Conservation (phyloP, 2,113 vertebrate species). For the Lamprologus callipterus region DNA sequence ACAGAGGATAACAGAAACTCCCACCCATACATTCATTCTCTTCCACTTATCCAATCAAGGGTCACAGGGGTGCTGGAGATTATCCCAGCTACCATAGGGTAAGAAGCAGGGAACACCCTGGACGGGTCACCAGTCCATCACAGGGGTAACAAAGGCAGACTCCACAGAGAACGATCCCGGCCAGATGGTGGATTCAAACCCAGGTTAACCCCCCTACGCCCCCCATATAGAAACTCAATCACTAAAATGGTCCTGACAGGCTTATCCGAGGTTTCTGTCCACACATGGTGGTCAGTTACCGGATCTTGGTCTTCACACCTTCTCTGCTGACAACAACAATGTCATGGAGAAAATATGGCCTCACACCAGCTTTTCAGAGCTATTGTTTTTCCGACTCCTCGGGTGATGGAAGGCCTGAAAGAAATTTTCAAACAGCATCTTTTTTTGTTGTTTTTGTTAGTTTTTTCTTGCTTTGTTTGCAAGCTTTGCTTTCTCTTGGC, state of each 20-base stretch:
- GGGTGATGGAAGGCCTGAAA: neutral
- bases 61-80: neutral
- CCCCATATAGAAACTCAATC: neutral
- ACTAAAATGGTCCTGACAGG: neutral
- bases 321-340: neutral
- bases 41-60: neutral
- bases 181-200: neutral
- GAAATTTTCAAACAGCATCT: neutral
- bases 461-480: neutral
- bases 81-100: neutral
- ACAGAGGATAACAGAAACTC: neutral
- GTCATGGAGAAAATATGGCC: constrained; percentile 13
- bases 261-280: constrained; percentile 40
- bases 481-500: neutral
- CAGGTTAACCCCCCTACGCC: neutral
- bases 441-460: neutral
- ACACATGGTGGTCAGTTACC: constrained; percentile 59
- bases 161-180: neutral
- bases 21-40: neutral
- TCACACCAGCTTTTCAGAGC: neutral
- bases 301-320: constrained; percentile 44
- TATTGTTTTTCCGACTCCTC: neutral
- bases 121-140: neutral
- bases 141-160: neutral
- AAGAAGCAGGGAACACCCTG: neutral